phyloP scores from a whole-genome alignment of 1,140 invertebrate species.

The Elysia chlorotica region DNA sequence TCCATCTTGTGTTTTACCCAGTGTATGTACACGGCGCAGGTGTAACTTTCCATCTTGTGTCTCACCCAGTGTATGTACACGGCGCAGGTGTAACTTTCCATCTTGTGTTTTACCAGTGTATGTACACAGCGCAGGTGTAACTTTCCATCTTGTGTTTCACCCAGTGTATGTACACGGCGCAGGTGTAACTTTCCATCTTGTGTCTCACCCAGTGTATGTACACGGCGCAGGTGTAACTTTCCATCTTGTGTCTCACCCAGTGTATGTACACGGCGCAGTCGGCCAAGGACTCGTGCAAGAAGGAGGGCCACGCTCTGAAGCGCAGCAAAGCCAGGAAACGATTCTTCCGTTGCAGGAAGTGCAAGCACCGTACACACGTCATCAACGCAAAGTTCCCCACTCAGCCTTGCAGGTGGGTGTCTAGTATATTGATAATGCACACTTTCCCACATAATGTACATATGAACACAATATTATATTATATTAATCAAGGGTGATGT shows the following conservation, averaged over 20 bases:
- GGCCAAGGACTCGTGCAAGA: constrained; percentile 81
- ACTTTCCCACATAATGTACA: not conserved
- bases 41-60: no score
- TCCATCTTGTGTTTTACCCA: no score
- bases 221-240: no score
- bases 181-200: no score
- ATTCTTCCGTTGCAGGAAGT: constrained; percentile 89
- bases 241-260: constrained; percentile 51
- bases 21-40: no score
- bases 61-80: no score
- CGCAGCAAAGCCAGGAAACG: constrained; percentile 78
- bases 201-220: no score
- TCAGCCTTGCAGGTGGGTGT: constrained; percentile 68
- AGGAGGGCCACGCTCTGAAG: constrained; percentile 77
- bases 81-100: no score
- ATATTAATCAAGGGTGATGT: not conserved
- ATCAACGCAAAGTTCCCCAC: constrained; percentile 76
- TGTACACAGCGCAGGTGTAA: no score
- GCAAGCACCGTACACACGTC: constrained; percentile 78
- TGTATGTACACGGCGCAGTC: constrained; percentile 90
- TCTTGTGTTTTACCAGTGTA: no score
- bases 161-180: no score
- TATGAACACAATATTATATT: not conserved
- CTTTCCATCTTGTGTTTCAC: no score
- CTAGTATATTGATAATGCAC: not conserved